Base-by-base conservation (phyloP, 2,888 invertebrate genomes). In the Tiliacea citrago region DNA sequence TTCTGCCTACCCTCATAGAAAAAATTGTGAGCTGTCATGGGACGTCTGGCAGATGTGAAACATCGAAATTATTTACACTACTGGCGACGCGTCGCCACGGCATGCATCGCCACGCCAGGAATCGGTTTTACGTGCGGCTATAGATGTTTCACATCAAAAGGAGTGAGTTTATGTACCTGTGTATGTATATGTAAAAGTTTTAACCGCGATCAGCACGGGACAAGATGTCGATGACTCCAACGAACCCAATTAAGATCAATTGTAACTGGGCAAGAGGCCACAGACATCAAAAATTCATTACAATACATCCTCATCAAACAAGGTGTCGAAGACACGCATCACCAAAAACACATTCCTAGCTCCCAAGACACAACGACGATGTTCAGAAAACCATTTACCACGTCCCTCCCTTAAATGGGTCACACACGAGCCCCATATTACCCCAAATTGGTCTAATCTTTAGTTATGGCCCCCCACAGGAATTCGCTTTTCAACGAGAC, bases 401-500 rank as follows among this genome's bases (percentile, higher is more conserved):
- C 90, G 89, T 89, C 88, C 88, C 87, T 87, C 90, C 91, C 87
- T 88, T 88, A 92, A 93, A 92, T 90, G 90, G 92, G 91, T 89
- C 91, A 85, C 91, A 91, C 86, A 90, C 89, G 88, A 89, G 88
- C 86, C 88, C 91, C 90, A 91, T 91, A 93, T 92, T 90, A 90
- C 88, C 86, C 90, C 87, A 91, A 93, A 93, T 93, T 92, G 93
- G 91, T 89, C 91, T 94, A 94, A 94, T 93, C 93, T 93, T 92
- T 92, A 93, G 92, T 93, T 93, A 94, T 91, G 89, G 88, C 89
- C 85, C 85, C 91, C 83, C 86, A 75, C 68, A 83, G 89, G 90
- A 92, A 90, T 91, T 91, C 88, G 89, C 90, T 89, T 90, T 90
- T 91, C 88, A 89, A 90, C 84, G 76, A 79, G 75, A 67, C 79